phyloP scores from a whole-genome alignment of 2,113 vertebrate species.

The Nycticryphes semicollaris region DNA sequence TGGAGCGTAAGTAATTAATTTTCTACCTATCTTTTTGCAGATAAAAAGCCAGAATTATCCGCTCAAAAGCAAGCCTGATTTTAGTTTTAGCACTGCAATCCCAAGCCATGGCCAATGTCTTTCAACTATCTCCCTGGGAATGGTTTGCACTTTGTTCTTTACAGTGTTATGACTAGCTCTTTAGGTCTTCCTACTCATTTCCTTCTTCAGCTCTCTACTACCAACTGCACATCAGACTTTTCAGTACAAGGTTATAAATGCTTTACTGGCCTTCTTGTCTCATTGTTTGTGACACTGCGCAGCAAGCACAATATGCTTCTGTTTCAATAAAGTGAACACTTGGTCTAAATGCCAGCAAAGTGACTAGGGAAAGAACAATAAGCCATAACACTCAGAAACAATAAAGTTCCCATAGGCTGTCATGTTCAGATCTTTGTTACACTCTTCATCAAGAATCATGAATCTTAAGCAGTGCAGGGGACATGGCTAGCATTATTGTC shows the following conservation, averaged over 20 bases:
- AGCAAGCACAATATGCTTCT: neutral
- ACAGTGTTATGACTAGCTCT: neutral
- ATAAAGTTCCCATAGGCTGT: neutral
- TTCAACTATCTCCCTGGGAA: neutral
- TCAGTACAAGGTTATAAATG: neutral
- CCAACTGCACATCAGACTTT: neutral
- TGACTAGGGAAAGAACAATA: neutral
- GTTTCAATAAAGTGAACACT: neutral
- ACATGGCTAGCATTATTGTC: neutral
- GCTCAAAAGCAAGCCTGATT: neutral
- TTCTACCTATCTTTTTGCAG: neutral
- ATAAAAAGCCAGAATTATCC: neutral
- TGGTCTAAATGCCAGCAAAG: neutral
- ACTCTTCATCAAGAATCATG: neutral
- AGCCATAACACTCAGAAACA: neutral
- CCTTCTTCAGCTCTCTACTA: neutral
- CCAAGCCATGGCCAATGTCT: neutral
- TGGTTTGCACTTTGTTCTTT: neutral
- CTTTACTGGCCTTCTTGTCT: neutral
- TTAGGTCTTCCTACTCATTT: neutral
- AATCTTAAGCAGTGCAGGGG: neutral
- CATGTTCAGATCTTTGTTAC: neutral
- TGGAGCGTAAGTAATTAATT: neutral
- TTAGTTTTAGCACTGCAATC: neutral
- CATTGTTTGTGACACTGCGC: neutral